Evolutionary conservation across 2,797 vertebrate species (phyloP).

Genomic region (Allobates femoralis): DNA sequence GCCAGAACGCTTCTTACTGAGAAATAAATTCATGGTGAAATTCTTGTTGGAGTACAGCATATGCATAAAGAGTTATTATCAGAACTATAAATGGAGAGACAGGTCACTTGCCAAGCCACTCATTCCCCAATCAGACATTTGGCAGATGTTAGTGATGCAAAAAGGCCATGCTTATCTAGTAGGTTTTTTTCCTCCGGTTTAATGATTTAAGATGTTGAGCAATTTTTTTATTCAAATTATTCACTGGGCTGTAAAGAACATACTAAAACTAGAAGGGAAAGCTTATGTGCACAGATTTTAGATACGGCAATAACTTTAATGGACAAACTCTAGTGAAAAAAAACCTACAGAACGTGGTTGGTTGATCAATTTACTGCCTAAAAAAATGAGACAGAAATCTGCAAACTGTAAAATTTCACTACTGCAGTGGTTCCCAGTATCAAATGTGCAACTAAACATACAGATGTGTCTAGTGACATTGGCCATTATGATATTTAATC

Average conservation of each 20-base stretch:
- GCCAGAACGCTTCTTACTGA: slow-evolving; percentile 49
- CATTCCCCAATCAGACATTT: slow-evolving; percentile 64
- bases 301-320: slow-evolving; percentile 63
- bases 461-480: slow-evolving; percentile 48
- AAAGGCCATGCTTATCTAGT: slow-evolving; percentile 59
- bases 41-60: slow-evolving; percentile 65
- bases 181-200: slow-evolving; percentile 56
- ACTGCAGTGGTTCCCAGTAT: slow-evolving; percentile 51
- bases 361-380: slow-evolving; percentile 57
- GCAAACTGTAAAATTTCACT: slow-evolving; percentile 57
- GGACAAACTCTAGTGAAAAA: slow-evolving; percentile 52
- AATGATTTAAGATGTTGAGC: slow-evolving; percentile 64
- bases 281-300: slow-evolving; percentile 63
- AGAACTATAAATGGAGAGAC: slow-evolving; percentile 63
- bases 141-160: slow-evolving; percentile 64
- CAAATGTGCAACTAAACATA: slow-evolving; percentile 48
- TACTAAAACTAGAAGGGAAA: slow-evolving; percentile 63
- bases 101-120: slow-evolving; percentile 64
- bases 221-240: slow-evolving; percentile 63
- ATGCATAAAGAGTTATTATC: slow-evolving; percentile 65
- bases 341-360: slow-evolving; percentile 27
- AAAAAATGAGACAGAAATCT: slow-evolving; percentile 57
- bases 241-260: slow-evolving; percentile 64
- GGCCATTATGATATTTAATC: slow-evolving; percentile 46
- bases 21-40: slow-evolving; percentile 61